Conservation (phyloP, 2,888 invertebrate genomes). For the Hedychridium roseum region DNA sequence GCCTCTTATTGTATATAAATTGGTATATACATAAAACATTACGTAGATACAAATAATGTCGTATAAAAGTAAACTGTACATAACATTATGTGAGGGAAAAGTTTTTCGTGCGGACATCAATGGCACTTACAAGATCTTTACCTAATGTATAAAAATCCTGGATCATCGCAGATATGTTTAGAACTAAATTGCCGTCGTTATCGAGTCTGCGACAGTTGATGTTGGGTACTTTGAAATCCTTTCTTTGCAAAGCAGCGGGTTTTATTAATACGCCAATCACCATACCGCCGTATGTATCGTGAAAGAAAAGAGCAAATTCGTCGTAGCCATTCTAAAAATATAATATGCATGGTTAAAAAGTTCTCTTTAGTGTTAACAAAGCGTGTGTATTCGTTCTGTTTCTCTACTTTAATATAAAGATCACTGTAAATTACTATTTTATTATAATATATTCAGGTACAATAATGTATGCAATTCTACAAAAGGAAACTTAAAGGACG, state of each 20-base stretch:
- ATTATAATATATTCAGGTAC: too few species aligned
- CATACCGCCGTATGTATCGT: conserved; percentile 86
- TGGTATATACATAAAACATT: too few species aligned
- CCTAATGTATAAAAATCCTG: conserved; percentile 78
- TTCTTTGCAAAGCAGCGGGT: conserved; percentile 70
- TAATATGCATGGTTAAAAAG: too few species aligned
- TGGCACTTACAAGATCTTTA: conserved; percentile 70
- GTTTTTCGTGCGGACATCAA: conserved; percentile 60
- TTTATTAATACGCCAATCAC: conserved; percentile 88
- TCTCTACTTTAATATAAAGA: too few species aligned
- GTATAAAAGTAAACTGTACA: too few species aligned
- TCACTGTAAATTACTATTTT: too few species aligned
- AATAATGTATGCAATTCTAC: too few species aligned
- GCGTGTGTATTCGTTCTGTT: too few species aligned
- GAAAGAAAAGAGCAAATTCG: conserved; percentile 87
- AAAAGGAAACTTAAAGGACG: too few species aligned
- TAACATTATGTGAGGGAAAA: conserved; percentile 1
- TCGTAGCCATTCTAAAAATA: conserved; percentile 72
- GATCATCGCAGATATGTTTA: conserved; percentile 73
- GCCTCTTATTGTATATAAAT: too few species aligned
- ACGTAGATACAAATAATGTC: too few species aligned
- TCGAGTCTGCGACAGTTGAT: conserved; percentile 68
- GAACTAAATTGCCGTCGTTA: conserved; percentile 66
- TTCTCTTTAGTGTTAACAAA: too few species aligned
- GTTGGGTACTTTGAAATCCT: conserved; percentile 78